Evolutionary conservation across 2,113 vertebrate species (phyloP).

Genomic region (Gadus macrocephalus): DNA sequence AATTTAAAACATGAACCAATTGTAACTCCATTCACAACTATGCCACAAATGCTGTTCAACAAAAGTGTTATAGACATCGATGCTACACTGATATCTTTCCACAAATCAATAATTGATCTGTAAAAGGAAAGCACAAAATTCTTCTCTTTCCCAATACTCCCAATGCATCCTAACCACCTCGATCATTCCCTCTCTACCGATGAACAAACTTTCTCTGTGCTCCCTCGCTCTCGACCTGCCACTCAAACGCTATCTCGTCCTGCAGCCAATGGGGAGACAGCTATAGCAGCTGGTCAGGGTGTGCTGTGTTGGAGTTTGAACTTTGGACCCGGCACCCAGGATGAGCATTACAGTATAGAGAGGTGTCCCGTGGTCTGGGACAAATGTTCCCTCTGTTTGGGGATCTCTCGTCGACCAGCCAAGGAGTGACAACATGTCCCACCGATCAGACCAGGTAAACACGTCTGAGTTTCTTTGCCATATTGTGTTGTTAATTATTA

Average conservation of each 20-base stretch:
- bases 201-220: conserved; percentile 10
- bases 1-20: too few species aligned
- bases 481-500: not conserved
- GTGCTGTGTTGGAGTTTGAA: conserved; percentile 71
- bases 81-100: conserved; percentile 45
- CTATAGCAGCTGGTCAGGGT: conserved; percentile 29
- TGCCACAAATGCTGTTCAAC: too few species aligned
- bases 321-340: conserved; percentile 58
- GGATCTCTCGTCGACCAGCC: conserved; percentile 12
- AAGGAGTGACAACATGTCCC: conserved; percentile 44
- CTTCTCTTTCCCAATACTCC: conserved; percentile 37
- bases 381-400: conserved; percentile 7
- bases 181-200: conserved; percentile 28
- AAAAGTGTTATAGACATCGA: conserved; percentile 22
- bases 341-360: conserved; percentile 38
- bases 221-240: conserved; percentile 22
- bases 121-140: conserved; percentile 41
- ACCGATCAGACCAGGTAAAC: conserved; percentile 54
- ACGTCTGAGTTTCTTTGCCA: not conserved
- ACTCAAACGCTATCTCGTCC: conserved; percentile 37
- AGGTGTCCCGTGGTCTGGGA: conserved; percentile 2
- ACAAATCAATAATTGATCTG: conserved; percentile 41
- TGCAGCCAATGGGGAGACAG: conserved; percentile 44
- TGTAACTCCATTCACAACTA: too few species aligned
- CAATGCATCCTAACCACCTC: conserved; percentile 17